Evolutionary conservation across 2,888 invertebrate species (phyloP).

Genomic region (Tipula vernalis): DNA sequence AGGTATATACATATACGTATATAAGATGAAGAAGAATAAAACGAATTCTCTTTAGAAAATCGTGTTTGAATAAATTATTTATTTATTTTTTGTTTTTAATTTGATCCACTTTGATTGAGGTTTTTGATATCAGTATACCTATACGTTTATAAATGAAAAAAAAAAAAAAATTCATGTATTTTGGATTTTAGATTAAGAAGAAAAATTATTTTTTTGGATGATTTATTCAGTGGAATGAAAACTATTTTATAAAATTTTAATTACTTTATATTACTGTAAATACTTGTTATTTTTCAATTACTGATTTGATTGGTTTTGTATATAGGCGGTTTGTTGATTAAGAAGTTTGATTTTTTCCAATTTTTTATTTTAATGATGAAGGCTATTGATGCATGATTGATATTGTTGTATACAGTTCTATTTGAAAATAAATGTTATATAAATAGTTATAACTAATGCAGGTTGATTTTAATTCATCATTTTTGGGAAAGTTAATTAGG

Average conservation of each 20-base stretch:
- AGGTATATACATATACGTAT: background rate
- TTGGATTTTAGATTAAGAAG: background rate
- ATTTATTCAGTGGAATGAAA: background rate
- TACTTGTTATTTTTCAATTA: background rate
- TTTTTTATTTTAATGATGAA: background rate
- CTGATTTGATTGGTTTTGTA: background rate
- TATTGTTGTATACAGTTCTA: background rate
- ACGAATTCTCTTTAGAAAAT: background rate
- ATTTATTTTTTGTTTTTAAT: background rate
- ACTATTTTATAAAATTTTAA: background rate
- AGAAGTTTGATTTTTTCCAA: background rate
- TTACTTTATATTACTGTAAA: background rate
- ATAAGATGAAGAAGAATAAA: background rate
- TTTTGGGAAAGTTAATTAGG: background rate
- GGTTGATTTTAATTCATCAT: background rate
- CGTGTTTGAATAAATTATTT: background rate
- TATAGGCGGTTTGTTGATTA: background rate
- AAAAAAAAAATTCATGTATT: background rate
- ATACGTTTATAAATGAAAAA: background rate
- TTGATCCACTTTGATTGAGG: background rate
- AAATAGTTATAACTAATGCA: background rate
- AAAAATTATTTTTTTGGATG: background rate
- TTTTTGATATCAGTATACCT: background rate
- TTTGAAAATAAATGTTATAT: background rate
- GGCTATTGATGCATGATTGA: background rate